Conservation (phyloP, 2,888 invertebrate genomes). For the Mycalesis mineus region DNA sequence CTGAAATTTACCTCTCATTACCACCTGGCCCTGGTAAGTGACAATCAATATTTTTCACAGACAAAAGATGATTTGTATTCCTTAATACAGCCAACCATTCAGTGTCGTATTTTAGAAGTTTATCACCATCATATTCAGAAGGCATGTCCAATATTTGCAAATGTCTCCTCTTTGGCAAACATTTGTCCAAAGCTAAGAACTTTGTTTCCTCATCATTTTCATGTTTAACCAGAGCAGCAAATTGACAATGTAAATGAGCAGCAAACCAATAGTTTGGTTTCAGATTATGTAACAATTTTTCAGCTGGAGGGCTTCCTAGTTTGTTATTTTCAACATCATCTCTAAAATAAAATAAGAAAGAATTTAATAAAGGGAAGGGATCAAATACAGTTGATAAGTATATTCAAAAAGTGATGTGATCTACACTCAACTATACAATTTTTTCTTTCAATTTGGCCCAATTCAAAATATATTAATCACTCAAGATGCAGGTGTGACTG, state of each 20-base stretch:
- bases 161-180: slow-evolving; percentile 91
- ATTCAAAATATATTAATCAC: too few relatives aligned
- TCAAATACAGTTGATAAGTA: too few relatives aligned
- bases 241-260: slow-evolving; percentile 98
- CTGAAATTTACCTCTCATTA: slow-evolving; percentile 80
- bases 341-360: slow-evolving; percentile 51
- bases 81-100: slow-evolving; percentile 95
- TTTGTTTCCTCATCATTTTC: slow-evolving; percentile 79
- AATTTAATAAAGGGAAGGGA: too few relatives aligned
- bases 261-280: slow-evolving; percentile 97
- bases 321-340: slow-evolving; percentile 88
- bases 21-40: slow-evolving; percentile 91
- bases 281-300: slow-evolving; percentile 87
- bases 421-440: too few relatives aligned
- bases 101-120: slow-evolving; percentile 86
- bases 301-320: slow-evolving; percentile 92
- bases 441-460: too few relatives aligned
- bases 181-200: slow-evolving; percentile 98
- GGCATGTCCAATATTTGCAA: slow-evolving; percentile 88
- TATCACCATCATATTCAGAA: slow-evolving; percentile 71
- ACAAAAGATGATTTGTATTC: slow-evolving; percentile 92
- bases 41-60: slow-evolving; percentile 81
- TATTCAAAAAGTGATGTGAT: too few relatives aligned
- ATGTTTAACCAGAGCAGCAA: slow-evolving; percentile 92
- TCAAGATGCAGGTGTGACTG: too few relatives aligned